phyloP scores from a whole-genome alignment of 2,888 invertebrate genomes.

The Tortrix viridana region DNA sequence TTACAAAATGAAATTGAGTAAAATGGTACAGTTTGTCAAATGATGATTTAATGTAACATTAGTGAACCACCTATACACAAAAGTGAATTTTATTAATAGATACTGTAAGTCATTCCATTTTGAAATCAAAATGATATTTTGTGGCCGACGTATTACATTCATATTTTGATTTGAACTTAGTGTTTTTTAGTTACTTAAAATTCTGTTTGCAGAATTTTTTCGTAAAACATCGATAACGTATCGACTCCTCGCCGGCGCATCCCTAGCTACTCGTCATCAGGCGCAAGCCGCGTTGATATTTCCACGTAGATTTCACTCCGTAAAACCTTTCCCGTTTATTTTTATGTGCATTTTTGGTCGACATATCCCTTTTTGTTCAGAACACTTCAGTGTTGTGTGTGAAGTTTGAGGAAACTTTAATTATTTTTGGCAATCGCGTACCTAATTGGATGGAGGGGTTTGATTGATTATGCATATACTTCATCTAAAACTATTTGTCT shows the following conservation, averaged over 20 bases:
- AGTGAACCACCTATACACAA: too few species aligned
- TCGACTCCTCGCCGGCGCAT: conserved; percentile 53
- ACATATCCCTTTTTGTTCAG: conserved; percentile 74
- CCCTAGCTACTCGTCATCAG: conserved; percentile 79
- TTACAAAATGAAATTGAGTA: too few species aligned
- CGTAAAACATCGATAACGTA: conserved; percentile 22
- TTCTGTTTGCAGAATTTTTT: too few species aligned
- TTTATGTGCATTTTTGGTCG: conserved; percentile 77
- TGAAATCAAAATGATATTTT: too few species aligned
- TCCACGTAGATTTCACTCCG: conserved; percentile 83
- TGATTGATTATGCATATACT: neutral
- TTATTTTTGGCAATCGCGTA: conserved; percentile 23
- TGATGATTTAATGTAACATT: too few species aligned
- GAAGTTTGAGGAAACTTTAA: conserved; percentile 46
- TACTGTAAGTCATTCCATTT: too few species aligned
- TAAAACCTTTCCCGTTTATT: conserved; percentile 80
- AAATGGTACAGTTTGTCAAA: too few species aligned
- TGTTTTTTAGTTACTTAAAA: too few species aligned
- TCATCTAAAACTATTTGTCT: too few species aligned
- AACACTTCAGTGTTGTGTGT: conserved; percentile 63
- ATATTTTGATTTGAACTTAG: too few species aligned
- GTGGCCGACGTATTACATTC: too few species aligned
- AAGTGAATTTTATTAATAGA: too few species aligned
- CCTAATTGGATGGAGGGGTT: conserved; percentile 12
- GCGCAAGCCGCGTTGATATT: conserved; percentile 79